These are phyloP conservation scores for Australoheros facetus DNA, from an alignment of 2,797 vertebrate genomes.

Conservation along the genomic window DNA sequence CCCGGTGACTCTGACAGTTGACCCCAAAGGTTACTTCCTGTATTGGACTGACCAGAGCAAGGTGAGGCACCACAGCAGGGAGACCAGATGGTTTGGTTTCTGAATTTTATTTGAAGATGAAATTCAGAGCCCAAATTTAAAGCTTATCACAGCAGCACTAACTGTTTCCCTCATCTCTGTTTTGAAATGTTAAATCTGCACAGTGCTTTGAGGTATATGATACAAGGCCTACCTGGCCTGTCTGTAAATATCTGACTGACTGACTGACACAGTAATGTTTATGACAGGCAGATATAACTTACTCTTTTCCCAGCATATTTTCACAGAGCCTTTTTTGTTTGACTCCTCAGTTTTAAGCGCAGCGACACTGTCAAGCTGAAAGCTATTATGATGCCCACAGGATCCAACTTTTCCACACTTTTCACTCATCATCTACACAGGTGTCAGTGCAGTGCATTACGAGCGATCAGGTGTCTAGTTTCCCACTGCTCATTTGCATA, in stretches of 20 bases:
- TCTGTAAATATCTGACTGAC: background rate
- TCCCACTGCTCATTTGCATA: background rate
- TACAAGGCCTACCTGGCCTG: background rate
- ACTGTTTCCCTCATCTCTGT: background rate
- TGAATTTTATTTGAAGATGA: background rate
- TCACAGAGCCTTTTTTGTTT: background rate
- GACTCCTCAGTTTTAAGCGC: background rate
- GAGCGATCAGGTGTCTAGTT: background rate
- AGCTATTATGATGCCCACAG: background rate
- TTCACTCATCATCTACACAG: rapidly evolving
- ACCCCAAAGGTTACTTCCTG: constrained; percentile 84
- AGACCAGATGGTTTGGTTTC: background rate
- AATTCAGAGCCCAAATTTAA: constrained; percentile 7
- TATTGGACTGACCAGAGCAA: constrained; percentile 87
- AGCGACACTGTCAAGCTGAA: background rate
- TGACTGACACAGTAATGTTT: background rate
- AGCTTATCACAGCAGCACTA: background rate
- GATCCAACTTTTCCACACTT: background rate
- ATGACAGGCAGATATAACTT: background rate
- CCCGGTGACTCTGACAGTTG: constrained; percentile 81
- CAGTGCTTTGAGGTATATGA: background rate
- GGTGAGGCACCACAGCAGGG: constrained; percentile 61
- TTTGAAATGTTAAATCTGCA: background rate
- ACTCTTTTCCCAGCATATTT: background rate
- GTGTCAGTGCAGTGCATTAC: background rate